These are phyloP conservation scores for Phymanthus crucifer DNA, from an alignment of 92 coral and sea anemone genomes.

Conservation along the genomic window DNA sequence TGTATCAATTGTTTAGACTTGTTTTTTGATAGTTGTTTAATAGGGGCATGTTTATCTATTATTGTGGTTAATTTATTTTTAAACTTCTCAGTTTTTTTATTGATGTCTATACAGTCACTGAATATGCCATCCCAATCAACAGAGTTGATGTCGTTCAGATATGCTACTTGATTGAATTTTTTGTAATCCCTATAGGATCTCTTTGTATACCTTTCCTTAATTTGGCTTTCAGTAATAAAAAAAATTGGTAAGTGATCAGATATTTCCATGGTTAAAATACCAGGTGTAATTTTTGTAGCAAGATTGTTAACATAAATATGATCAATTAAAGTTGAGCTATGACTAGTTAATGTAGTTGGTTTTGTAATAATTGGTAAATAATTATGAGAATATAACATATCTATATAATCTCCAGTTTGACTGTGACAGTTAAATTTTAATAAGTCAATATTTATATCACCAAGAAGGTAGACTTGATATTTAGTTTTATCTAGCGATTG, in stretches of 20 bases:
- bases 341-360: slow-evolving; percentile 21
- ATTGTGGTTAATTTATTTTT: slow-evolving; percentile 34
- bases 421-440: slow-evolving; percentile 3
- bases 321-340: neutral
- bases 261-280: slow-evolving; percentile 35
- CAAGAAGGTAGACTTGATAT: neutral
- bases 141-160: slow-evolving; percentile 33
- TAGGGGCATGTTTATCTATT: slow-evolving; percentile 51
- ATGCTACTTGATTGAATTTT: slow-evolving; percentile 44
- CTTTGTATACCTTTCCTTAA: no score
- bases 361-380: slow-evolving; percentile 44
- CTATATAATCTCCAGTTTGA: slow-evolving; percentile 32
- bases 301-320: neutral
- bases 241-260: slow-evolving; percentile 47
- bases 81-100: slow-evolving; percentile 40
- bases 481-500: no score
- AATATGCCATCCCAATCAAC: slow-evolving; percentile 32
- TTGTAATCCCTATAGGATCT: slow-evolving; percentile 41
- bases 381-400: slow-evolving; percentile 23
- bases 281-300: neutral
- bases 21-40: slow-evolving; percentile 9
- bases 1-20: slow-evolving; percentile 5
- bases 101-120: slow-evolving; percentile 15
- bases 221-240: no score
- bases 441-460: slow-evolving; percentile 41